Evolutionary conservation across 2,797 vertebrate species (phyloP).

Genomic region (Sarcophilus harrisii): DNA sequence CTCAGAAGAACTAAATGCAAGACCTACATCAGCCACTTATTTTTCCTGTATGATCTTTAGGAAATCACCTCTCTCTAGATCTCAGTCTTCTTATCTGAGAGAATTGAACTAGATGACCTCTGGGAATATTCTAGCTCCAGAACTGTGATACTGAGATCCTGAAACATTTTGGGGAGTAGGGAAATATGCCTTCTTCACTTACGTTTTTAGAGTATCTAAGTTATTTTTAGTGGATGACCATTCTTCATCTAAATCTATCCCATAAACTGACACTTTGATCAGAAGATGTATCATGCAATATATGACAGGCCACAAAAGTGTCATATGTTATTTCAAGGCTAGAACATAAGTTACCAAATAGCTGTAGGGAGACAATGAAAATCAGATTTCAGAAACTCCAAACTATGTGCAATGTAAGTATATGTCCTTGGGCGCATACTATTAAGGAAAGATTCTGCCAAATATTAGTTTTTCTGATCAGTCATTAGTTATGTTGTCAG

Average conservation of each 20-base stretch:
- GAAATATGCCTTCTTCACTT: too few relatives aligned
- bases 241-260: conserved; percentile 60
- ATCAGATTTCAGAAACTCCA: conserved; percentile 50
- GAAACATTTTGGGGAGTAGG: not conserved
- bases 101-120: not conserved
- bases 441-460: conserved; percentile 63
- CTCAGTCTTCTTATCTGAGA: not conserved
- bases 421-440: conserved; percentile 60
- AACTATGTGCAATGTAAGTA: conserved; percentile 39
- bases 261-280: conserved; percentile 52
- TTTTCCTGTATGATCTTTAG: not conserved
- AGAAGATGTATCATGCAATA: conserved; percentile 65
- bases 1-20: not conserved
- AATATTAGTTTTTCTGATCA: not conserved
- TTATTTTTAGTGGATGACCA: conserved; percentile 20
- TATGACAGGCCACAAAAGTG: conserved; percentile 36
- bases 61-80: not conserved
- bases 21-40: not conserved
- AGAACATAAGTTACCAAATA: conserved; percentile 53
- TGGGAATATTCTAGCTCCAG: not conserved
- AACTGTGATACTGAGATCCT: not conserved
- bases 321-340: conserved; percentile 59
- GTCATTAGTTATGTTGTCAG: conserved; percentile 67
- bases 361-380: conserved; percentile 52
- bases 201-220: not conserved